These are phyloP conservation scores for Tetragnatha versicolor DNA, from an alignment of 1,140 invertebrate genomes.

Conservation along the genomic window DNA sequence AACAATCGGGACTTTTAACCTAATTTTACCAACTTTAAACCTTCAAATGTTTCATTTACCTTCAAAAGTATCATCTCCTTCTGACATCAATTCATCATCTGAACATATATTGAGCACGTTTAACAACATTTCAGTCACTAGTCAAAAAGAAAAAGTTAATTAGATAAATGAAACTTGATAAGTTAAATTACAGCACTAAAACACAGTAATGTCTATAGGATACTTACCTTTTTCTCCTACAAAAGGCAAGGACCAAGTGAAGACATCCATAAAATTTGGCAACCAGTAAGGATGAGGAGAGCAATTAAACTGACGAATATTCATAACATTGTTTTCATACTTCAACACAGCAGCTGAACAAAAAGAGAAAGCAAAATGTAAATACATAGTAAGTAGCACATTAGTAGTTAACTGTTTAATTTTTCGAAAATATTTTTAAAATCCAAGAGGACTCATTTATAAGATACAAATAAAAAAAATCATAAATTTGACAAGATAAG, in stretches of 20 bases:
- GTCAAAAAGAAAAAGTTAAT: neutral
- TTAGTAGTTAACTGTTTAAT: too few species aligned
- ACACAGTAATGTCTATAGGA: neutral
- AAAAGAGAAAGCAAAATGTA: neutral
- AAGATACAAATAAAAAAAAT: too few species aligned
- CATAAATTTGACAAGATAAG: too few species aligned
- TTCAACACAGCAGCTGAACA: constrained; percentile 92
- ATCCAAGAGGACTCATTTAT: too few species aligned
- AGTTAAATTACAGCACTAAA: neutral
- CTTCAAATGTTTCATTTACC: constrained; percentile 66
- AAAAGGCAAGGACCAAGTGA: constrained; percentile 99
- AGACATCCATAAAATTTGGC: constrained; percentile 99
- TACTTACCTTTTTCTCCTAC: constrained; percentile 88
- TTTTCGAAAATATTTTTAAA: too few species aligned
- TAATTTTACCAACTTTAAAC: too few species aligned
- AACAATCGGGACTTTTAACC: too few species aligned
- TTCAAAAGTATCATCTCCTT: constrained; percentile 97
- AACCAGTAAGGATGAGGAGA: constrained; percentile 99
- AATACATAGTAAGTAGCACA: too few species aligned
- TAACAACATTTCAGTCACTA: constrained; percentile 99
- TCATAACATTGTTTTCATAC: constrained; percentile 99
- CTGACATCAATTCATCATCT: constrained; percentile 98
- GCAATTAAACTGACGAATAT: constrained; percentile 99
- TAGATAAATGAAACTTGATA: neutral
- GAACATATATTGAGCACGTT: constrained; percentile 99